These are phyloP conservation scores for Apolygus lucorum DNA, from an alignment of 1,140 invertebrate species.

Conservation along the genomic window DNA sequence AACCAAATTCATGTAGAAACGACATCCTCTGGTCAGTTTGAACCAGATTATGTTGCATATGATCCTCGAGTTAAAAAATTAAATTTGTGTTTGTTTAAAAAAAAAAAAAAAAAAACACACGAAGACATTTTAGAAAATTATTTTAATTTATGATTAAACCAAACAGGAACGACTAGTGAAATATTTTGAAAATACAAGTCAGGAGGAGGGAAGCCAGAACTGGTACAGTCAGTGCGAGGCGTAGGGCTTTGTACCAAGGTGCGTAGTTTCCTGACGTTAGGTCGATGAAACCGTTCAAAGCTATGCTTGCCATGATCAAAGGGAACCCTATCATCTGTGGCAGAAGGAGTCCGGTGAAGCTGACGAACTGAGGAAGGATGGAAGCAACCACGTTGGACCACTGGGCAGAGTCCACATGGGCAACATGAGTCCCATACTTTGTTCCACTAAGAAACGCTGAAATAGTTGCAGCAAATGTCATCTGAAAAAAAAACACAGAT, in stretches of 20 bases:
- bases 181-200: conserved; percentile 15
- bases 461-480: conserved; percentile 30
- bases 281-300: conserved; percentile 21
- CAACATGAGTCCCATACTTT: conserved; percentile 24
- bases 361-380: conserved; percentile 25
- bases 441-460: conserved; percentile 29
- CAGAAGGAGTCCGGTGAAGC: conserved; percentile 25
- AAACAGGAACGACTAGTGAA: no score
- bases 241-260: conserved; percentile 27
- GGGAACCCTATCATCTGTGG: conserved; percentile 27
- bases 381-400: conserved; percentile 22
- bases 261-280: conserved; percentile 23
- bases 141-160: no score
- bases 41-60: no score
- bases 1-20: no score
- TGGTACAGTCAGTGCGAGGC: conserved; percentile 21
- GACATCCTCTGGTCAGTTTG: no score
- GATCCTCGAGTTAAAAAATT: no score
- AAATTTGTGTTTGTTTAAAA: no score
- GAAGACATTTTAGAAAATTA: no score
- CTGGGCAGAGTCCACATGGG: conserved; percentile 1
- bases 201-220: conserved; percentile 20
- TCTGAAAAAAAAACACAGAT: conserved; percentile 16
- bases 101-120: no score
- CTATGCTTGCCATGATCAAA: conserved; percentile 19